These are phyloP conservation scores for Cydia fagiglandana DNA, from an alignment of 1,140 invertebrate species.

Conservation along the genomic window DNA sequence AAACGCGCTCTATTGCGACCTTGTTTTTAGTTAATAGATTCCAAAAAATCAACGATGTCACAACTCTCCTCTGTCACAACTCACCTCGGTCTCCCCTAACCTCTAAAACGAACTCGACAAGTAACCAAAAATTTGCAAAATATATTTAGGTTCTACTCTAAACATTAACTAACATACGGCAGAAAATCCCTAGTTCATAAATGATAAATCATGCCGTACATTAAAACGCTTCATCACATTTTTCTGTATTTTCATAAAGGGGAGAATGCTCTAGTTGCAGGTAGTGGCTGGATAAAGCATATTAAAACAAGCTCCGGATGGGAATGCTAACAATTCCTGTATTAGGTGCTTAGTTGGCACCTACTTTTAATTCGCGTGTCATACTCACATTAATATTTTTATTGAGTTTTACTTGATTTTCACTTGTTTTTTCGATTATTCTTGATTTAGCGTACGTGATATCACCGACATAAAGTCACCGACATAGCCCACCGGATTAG, in stretches of 20 bases:
- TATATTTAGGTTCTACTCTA: not conserved
- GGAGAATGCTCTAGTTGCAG: conserved; percentile 33
- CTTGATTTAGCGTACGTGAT: no score
- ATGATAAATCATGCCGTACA: not conserved
- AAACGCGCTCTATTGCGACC: no score
- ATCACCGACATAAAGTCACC: no score
- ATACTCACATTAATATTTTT: not conserved
- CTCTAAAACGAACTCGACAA: no score
- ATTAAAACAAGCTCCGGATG: conserved; percentile 40
- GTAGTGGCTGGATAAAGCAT: conserved; percentile 40
- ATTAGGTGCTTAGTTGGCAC: conserved; percentile 21
- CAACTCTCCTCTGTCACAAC: no score
- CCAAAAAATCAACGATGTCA: no score
- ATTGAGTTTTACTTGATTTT: no score
- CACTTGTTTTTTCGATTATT: no score
- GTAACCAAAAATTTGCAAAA: not conserved
- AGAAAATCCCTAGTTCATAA: not conserved
- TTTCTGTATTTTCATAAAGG: conserved; percentile 30
- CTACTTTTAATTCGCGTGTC: not conserved
- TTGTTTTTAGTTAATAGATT: no score
- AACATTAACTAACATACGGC: not conserved
- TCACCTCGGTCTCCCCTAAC: no score
- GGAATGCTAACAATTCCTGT: conserved; percentile 37
- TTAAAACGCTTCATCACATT: conserved; percentile 22
- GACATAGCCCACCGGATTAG: no score